These are phyloP conservation scores for Malachius bipustulatus DNA, from an alignment of 2,888 invertebrate genomes.

Conservation along the genomic window DNA sequence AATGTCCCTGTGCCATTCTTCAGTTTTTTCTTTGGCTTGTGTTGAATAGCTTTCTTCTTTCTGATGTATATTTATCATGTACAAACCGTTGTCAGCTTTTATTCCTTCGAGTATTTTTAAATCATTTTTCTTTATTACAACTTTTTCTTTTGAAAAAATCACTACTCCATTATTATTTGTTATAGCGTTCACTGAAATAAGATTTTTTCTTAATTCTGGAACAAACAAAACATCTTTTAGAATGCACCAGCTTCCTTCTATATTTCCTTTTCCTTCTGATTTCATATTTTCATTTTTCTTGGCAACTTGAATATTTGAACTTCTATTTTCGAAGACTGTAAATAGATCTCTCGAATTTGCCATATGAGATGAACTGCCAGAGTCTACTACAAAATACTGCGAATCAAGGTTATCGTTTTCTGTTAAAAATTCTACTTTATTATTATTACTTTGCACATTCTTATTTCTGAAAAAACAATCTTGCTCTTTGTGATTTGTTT, in stretches of 20 bases:
- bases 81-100: too few species aligned
- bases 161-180: too few species aligned
- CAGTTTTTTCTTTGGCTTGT: too few species aligned
- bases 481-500: neutral
- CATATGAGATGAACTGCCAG: slow-evolving; percentile 6
- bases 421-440: slow-evolving; percentile 1
- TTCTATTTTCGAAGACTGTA: neutral
- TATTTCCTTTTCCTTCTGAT: too few species aligned
- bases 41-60: too few species aligned
- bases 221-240: too few species aligned
- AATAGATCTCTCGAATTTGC: neutral
- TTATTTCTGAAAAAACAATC: neutral
- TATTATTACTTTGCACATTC: slow-evolving; percentile 1
- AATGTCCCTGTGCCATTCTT: slow-evolving; percentile 12
- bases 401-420: neutral
- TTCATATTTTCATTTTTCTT: too few species aligned
- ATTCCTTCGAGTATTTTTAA: too few species aligned
- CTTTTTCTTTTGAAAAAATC: slow-evolving; percentile 16
- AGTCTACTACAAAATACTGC: slow-evolving; percentile 3
- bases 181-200: too few species aligned
- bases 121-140: slow-evolving; percentile 17
- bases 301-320: neutral
- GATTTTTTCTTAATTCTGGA: too few species aligned
- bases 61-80: too few species aligned
- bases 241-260: too few species aligned